Conservation (phyloP, 2,113 vertebrate species). For the Brachypteracias leptosomus region DNA sequence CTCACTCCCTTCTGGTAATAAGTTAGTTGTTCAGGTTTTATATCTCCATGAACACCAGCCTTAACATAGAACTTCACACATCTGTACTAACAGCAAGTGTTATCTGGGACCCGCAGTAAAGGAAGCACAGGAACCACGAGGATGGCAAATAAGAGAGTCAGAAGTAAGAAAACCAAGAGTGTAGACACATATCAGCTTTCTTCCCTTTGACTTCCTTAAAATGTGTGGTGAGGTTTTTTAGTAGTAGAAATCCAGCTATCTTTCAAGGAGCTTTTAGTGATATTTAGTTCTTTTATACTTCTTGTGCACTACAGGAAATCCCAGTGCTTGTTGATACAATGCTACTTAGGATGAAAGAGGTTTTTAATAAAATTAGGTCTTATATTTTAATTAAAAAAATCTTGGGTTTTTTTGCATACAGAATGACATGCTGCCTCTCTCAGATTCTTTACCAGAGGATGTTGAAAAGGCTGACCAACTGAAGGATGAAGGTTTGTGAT, state of each 20-base stretch:
- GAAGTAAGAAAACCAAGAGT: neutral
- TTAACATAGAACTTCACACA: neutral
- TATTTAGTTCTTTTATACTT: neutral
- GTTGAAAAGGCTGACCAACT: slow-evolving; percentile 90
- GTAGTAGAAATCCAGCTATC: neutral
- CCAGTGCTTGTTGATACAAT: neutral
- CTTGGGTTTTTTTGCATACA: slow-evolving; percentile 42
- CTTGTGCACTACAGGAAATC: neutral
- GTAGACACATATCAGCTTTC: neutral
- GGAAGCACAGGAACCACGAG: neutral
- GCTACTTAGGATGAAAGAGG: neutral
- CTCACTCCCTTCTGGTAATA: neutral
- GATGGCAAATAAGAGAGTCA: neutral
- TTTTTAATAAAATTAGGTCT: neutral
- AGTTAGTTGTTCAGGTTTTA: neutral
- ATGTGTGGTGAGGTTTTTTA: neutral
- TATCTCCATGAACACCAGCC: too few relatives aligned
- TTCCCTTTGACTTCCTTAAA: neutral
- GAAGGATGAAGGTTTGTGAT: slow-evolving; percentile 91
- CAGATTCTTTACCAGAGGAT: slow-evolving; percentile 83
- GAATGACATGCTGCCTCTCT: slow-evolving; percentile 84
- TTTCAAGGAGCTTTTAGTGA: neutral
- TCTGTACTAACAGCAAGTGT: neutral
- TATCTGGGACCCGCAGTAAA: neutral
- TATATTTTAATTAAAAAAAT: neutral